Conservation (phyloP, 2,113 vertebrate species). For the Talpa occidentalis region DNA sequence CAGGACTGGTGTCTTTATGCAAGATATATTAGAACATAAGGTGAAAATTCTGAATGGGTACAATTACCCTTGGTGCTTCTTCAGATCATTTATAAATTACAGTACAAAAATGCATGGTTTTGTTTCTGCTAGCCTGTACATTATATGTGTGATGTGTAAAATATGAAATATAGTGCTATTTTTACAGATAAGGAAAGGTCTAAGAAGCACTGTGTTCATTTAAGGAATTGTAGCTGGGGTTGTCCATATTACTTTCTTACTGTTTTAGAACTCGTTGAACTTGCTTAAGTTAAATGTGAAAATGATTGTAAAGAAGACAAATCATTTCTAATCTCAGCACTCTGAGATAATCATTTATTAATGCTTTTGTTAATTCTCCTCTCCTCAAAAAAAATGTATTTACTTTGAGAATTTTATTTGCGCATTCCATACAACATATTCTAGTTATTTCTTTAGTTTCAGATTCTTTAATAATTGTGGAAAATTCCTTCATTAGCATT, state of each 20-base stretch:
- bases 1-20: neutral
- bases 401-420: slow-evolving; percentile 10
- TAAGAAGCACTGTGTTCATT: neutral
- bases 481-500: slow-evolving; percentile 3
- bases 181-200: neutral
- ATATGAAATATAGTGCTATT: neutral
- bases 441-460: neutral
- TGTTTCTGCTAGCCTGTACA: neutral
- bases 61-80: neutral
- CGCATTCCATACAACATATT: neutral
- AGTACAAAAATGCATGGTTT: neutral
- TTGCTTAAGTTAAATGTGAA: slow-evolving; percentile 31
- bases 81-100: neutral
- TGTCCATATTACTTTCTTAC: neutral
- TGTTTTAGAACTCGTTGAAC: slow-evolving; percentile 19
- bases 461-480: neutral
- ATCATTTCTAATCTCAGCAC: neutral
- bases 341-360: slow-evolving; percentile 10
- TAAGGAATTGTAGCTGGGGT: neutral
- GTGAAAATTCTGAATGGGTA: neutral
- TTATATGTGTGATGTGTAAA: neutral
- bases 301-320: neutral
- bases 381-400: neutral
- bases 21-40: neutral
- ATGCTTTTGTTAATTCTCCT: slow-evolving; percentile 21